These are phyloP conservation scores for Agrilus planipennis DNA, from an alignment of 1,140 invertebrate genomes.

Conservation along the genomic window DNA sequence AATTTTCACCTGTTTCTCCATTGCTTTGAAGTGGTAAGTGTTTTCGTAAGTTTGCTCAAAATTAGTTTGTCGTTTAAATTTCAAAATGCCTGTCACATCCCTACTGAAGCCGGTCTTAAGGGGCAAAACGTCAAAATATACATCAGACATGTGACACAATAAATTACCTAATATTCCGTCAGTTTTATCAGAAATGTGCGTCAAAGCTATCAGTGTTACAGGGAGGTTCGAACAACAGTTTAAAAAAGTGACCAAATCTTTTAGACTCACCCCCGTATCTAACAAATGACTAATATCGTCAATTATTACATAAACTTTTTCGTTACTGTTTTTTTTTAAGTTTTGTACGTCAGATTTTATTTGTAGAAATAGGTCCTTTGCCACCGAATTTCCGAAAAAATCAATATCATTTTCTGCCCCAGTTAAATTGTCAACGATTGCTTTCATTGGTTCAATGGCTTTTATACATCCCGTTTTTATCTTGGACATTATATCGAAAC, in stretches of 20 bases:
- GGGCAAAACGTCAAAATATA: slow-evolving; percentile 47
- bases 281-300: slow-evolving; percentile 59
- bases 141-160: slow-evolving; percentile 47
- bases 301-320: slow-evolving; percentile 43
- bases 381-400: slow-evolving; percentile 20
- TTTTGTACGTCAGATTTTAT: slow-evolving; percentile 21
- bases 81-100: slow-evolving; percentile 53
- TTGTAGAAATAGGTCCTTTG: slow-evolving; percentile 25
- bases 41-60: slow-evolving; percentile 34
- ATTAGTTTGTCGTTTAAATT: slow-evolving; percentile 31
- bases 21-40: slow-evolving; percentile 53
- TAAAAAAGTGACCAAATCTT: slow-evolving; percentile 41
- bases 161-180: slow-evolving; percentile 42
- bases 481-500: slow-evolving; percentile 51
- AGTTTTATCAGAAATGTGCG: slow-evolving; percentile 42
- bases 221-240: slow-evolving; percentile 35
- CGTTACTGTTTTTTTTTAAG: slow-evolving; percentile 8
- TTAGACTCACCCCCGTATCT: slow-evolving; percentile 43
- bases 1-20: slow-evolving; percentile 57
- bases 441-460: slow-evolving; percentile 43
- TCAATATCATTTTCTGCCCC: slow-evolving; percentile 9
- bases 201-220: slow-evolving; percentile 33
- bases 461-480: slow-evolving; percentile 40
- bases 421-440: slow-evolving; percentile 30
- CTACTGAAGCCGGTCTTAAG: slow-evolving; percentile 52